Conservation (phyloP, 2,888 invertebrate genomes). For the Protophormia terraenovae region DNA sequence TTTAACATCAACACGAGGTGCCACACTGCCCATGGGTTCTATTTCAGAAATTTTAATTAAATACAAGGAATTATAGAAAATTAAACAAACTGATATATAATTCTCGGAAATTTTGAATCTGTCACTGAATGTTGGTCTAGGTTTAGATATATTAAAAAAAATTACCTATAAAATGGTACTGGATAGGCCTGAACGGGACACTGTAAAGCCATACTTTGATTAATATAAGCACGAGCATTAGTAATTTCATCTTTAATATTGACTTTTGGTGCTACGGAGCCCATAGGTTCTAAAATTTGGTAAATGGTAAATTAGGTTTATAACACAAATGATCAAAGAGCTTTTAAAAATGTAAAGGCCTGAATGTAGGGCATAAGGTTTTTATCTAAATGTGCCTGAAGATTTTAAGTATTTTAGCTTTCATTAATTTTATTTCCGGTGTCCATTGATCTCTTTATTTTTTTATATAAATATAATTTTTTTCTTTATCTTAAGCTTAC, state of each 20-base stretch:
- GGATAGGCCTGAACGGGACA: constrained; percentile 85
- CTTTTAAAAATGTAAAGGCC: not conserved
- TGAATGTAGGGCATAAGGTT: constrained; percentile 54
- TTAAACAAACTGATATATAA: not conserved
- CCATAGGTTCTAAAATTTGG: constrained; percentile 81
- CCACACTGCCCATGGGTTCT: constrained; percentile 87
- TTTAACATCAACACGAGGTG: constrained; percentile 86
- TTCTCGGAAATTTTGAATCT: not conserved
- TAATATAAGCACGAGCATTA: constrained; percentile 82
- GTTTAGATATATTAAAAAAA: not conserved
- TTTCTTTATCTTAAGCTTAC: constrained; percentile 71
- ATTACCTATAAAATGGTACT: constrained; percentile 71
- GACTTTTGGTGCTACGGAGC: constrained; percentile 85
- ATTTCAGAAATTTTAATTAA: constrained; percentile 63
- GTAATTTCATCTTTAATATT: constrained; percentile 85
- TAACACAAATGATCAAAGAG: not conserved
- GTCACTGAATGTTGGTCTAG: constrained; percentile 40
- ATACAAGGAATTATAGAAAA: not conserved
- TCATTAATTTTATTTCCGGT: too few species aligned
- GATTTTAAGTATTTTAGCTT: too few species aligned
- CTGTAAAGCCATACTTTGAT: constrained; percentile 84
- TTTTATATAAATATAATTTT: too few species aligned
- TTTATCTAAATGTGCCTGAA: too few species aligned
- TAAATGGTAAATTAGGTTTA: not conserved
- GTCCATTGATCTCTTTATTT: too few species aligned